Base-by-base conservation (phyloP, 2,888 invertebrate species). In the Tenthredo distinguenda region DNA sequence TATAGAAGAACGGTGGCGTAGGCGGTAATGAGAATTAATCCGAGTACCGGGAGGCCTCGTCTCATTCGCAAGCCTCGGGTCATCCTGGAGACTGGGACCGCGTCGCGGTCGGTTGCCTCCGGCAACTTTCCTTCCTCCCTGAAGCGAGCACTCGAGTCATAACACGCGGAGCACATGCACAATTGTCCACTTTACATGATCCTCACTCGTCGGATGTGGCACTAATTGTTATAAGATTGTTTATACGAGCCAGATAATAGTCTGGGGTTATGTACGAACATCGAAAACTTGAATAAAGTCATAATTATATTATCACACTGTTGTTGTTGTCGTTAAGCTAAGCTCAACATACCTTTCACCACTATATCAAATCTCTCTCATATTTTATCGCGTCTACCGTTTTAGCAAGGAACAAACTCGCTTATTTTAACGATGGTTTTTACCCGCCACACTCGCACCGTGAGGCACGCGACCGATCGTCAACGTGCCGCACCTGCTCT, bases 1-100 rank as follows among this genome's bases (percentile, higher is more conserved):
- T 96, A 96, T 89, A 96, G 94, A 88, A 96, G 94, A 88, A 96
- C 93, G 89, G 95, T 95, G 91, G 95, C 95, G 90, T 96, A 96
- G 87, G 95, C 95, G 89, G 95, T 93, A 88, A 94, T 94, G 88
- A 95, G 94, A 87, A 94, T 91, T 90, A 94, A 92, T 85, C 92
- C 94, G 88, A 94, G 90, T 86, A 93, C 93, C 91, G 94, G 94
- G 47, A 94, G 92, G 89, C 92, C 92, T 86, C 94, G 91, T 90
- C 93, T 92, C 87, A 91, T 92, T 87, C 92, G 91, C 90, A 93
- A 87, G 85, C 89, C 91, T 94, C 93, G 91, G 93, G 92, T 91
- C 94, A 95, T 93, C 94, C 94, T 90, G 94, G 94, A 92, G 94
- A 95, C 93, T 94, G 91, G 91, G 94, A 90, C 47, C 65, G 81